Evolutionary conservation across 2,888 invertebrate species (phyloP).

Genomic region (Latrodectus elegans): DNA sequence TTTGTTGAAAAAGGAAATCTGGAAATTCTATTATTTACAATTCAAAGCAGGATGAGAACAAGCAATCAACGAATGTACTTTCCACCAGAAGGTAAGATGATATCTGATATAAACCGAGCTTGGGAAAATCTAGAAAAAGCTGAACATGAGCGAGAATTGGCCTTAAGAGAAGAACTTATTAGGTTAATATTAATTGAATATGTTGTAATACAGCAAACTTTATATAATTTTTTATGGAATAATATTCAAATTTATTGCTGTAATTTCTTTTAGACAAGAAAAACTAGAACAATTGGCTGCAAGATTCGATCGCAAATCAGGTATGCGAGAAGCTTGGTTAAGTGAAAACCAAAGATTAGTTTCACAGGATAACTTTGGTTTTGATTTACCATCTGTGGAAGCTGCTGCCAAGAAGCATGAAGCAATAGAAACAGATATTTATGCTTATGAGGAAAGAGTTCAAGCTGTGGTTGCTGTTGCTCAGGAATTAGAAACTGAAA

Average conservation of each 20-base stretch:
- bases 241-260: background rate
- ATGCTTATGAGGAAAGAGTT: constrained; percentile 98
- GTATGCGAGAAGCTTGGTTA: constrained; percentile 99
- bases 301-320: constrained; percentile 97
- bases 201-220: background rate
- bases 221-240: background rate
- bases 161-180: constrained; percentile 96
- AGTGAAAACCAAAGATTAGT: constrained; percentile 99
- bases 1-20: constrained; percentile 99
- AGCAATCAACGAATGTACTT: constrained; percentile 99
- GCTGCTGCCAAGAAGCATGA: constrained; percentile 99
- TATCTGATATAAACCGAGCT: constrained; percentile 99
- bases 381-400: constrained; percentile 98
- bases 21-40: constrained; percentile 96
- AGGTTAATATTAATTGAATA: constrained; percentile 74
- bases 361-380: constrained; percentile 99
- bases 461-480: constrained; percentile 99
- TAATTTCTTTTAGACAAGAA: constrained; percentile 83
- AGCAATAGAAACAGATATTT: constrained; percentile 99
- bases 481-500: constrained; percentile 96
- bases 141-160: constrained; percentile 98
- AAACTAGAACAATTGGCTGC: constrained; percentile 97
- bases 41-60: constrained; percentile 98
- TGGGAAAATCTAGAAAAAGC: constrained; percentile 99
- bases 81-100: constrained; percentile 97